phyloP scores from a whole-genome alignment of 1,140 invertebrate species.

The Luehdorfia chinensis region DNA sequence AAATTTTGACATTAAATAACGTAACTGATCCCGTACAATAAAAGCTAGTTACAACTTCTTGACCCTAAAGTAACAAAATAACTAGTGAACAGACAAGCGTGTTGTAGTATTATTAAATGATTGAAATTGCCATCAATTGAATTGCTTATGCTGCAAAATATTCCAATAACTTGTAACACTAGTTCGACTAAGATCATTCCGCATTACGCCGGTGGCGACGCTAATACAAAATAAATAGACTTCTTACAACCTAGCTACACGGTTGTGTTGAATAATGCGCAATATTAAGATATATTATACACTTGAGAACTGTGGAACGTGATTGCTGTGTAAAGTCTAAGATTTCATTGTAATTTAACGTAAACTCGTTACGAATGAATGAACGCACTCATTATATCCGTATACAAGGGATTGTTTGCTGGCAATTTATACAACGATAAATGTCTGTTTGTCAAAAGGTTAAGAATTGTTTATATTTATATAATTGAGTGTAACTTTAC shows the following conservation, averaged over 20 bases:
- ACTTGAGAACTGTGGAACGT: conserved; percentile 17
- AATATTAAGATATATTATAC: conserved; percentile 24
- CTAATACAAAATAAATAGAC: neutral
- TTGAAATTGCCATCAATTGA: neutral
- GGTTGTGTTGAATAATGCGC: conserved; percentile 19
- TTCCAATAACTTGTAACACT: too few relatives aligned
- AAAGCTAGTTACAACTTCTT: too few relatives aligned
- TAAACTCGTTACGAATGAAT: neutral
- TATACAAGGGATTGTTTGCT: neutral
- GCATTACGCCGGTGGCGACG: neutral
- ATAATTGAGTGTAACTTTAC: too few relatives aligned
- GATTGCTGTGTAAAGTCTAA: neutral
- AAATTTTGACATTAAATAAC: too few relatives aligned
- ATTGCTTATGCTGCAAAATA: neutral
- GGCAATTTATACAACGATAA: too few relatives aligned
- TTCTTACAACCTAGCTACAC: neutral
- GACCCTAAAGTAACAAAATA: too few relatives aligned
- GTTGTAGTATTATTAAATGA: too few relatives aligned
- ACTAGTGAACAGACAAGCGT: too few relatives aligned
- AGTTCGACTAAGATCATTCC: too few relatives aligned
- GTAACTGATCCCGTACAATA: too few relatives aligned
- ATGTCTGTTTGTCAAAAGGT: too few relatives aligned
- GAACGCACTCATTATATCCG: neutral
- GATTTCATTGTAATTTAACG: conserved; percentile 4
- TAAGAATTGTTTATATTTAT: too few relatives aligned